These are phyloP conservation scores for Drosophila ohnishii DNA, from an alignment of 1,140 invertebrate genomes.

Conservation along the genomic window DNA sequence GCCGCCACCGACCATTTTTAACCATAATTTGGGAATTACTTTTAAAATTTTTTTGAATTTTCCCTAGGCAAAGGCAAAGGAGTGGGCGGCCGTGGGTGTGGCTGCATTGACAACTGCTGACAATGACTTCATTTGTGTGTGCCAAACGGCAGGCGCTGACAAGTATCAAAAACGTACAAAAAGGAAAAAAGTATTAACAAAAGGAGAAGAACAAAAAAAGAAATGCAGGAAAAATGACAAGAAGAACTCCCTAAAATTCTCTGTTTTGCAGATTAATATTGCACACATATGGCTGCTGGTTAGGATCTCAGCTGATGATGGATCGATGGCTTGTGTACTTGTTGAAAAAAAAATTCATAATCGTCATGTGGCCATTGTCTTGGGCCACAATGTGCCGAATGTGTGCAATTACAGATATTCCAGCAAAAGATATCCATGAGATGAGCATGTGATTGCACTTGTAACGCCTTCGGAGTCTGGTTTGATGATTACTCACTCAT, in stretches of 20 bases:
- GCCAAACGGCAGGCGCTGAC: slow-evolving; percentile 43
- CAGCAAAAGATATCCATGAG: slow-evolving; percentile 45
- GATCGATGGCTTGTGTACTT: slow-evolving; percentile 61
- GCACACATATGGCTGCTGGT: slow-evolving; percentile 68
- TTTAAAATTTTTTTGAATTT: slow-evolving; percentile 65
- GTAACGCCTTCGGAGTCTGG: slow-evolving; percentile 23
- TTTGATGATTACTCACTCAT: slow-evolving; percentile 14
- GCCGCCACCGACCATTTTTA: slow-evolving; percentile 61
- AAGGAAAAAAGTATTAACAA: slow-evolving; percentile 10
- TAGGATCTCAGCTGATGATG: slow-evolving; percentile 47
- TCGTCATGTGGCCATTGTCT: slow-evolving; percentile 40
- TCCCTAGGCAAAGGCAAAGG: slow-evolving; percentile 15
- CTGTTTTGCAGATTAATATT: slow-evolving; percentile 69
- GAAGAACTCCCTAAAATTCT: slow-evolving; percentile 27
- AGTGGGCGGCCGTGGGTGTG: slow-evolving; percentile 47
- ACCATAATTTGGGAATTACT: slow-evolving; percentile 76
- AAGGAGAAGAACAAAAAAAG: slow-evolving; percentile 10
- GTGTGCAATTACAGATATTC: slow-evolving; percentile 50
- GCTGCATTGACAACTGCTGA: slow-evolving; percentile 76
- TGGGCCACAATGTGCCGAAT: slow-evolving; percentile 38
- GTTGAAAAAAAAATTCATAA: slow-evolving; percentile 42
- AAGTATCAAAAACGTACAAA: slow-evolving; percentile 13
- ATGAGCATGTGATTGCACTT: slow-evolving; percentile 53
- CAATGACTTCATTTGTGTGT: slow-evolving; percentile 75
- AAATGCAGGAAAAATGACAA: slow-evolving; percentile 32